Conservation (phyloP, 37 sponge, comb jelly and placozoan genomes). For the Cliona cf. orientalis region DNA sequence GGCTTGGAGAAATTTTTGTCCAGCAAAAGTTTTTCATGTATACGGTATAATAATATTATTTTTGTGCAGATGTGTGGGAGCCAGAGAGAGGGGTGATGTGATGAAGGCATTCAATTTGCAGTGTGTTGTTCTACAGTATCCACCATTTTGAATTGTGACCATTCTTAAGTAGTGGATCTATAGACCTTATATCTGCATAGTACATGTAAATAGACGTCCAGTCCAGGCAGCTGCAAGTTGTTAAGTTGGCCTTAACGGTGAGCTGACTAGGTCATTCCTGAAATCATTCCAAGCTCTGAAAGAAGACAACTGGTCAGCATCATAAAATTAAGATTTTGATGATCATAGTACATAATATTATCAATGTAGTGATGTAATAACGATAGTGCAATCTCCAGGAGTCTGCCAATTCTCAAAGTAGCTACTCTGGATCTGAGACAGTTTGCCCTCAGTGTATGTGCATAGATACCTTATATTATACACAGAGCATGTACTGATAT, state of each 20-base stretch:
- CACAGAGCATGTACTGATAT: no score
- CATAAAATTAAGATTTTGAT: neutral
- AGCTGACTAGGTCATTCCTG: constrained; percentile 59
- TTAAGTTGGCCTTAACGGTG: no score
- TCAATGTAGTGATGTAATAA: no score
- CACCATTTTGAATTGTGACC: neutral
- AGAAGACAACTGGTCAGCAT: constrained; percentile 83
- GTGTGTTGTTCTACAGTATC: constrained; percentile 76
- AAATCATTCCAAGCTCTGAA: constrained; percentile 77
- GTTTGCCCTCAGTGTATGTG: constrained; percentile 58
- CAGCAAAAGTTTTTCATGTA: no score
- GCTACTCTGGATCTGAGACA: constrained; percentile 58
- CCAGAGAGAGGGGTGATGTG: constrained; percentile 8
- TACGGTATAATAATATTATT: neutral
- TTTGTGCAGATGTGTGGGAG: constrained; percentile 39
- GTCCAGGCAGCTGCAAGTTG: no score
- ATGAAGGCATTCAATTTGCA: constrained; percentile 61
- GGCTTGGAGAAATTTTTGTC: no score
- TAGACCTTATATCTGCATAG: neutral
- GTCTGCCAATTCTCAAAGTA: constrained; percentile 58
- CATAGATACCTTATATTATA: no score
- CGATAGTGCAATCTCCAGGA: constrained; percentile 36
- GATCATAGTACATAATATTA: neutral
- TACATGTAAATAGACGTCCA: no score
- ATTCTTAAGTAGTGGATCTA: neutral